Base-by-base conservation (phyloP, 2,113 vertebrate species). In the Polyodon spathula region DNA sequence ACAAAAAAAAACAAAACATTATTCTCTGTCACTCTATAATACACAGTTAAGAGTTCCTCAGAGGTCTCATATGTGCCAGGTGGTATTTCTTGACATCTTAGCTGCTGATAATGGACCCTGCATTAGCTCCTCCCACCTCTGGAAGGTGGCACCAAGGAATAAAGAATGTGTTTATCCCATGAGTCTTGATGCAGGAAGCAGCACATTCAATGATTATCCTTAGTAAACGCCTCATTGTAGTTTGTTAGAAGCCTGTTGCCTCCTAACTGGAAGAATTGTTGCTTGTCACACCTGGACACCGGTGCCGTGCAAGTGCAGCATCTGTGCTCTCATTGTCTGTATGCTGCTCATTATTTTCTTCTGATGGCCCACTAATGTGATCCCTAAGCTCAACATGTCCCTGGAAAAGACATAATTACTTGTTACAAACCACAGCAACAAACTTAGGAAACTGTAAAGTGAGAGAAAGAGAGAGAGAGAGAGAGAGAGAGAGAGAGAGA, bases 291-390 rank as follows among this genome's bases (percentile, higher is more conserved):
- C 96, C 84, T 99, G 95, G 78, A 99, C 86, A 27, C 96, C 96
- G 5, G 93, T 94, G 68, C 93, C 93, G n/a, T 99, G 96, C 71
- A 97, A 91, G 68, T 97, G 94, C 64, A 98, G 80, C 93, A 99
- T 95, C 85, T 97, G 96, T 73, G 92, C 94, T 88, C 95, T 92
- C 90, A 91, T 97, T 85, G 94, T 99, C 91, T 99, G 96, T 95
- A 99, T 95, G 92, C 93, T 98, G 91, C 92, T 97, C 93, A 97
- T 95, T 75, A 99, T 93, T 89, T 97, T 99, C 85, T 99, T 99
- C 78, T 99, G 96, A 87, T 99, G 96, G 71, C 95, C 96, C 75
- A 95, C 93, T 75, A 98, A 84, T 64, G 94, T 90, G 84, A 99
- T 97, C 66, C 96, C 96, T 89, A 99, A 89, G 82, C 91, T 95